Conservation (phyloP, 1,140 invertebrate species). For the Apis laboriosa region DNA sequence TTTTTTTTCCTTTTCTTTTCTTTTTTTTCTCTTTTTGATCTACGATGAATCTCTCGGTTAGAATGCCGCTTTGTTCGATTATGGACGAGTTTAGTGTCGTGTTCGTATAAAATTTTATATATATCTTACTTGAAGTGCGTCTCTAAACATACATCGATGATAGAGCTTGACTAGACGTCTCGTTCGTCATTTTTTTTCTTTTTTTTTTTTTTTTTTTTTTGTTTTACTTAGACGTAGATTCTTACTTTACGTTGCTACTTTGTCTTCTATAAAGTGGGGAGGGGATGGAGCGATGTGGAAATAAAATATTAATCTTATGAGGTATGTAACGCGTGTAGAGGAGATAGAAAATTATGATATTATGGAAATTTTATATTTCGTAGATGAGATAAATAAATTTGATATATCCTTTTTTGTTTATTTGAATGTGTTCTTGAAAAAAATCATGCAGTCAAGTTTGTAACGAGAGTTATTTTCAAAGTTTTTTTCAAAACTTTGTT, state of each 20-base stretch:
- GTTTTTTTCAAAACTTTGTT: background rate
- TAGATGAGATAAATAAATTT: background rate
- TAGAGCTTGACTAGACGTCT: conserved; percentile 51
- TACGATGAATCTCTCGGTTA: background rate
- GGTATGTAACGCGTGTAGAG: background rate
- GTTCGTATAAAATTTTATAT: background rate
- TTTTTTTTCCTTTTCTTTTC: background rate
- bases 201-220: too few relatives aligned
- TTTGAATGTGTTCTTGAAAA: background rate
- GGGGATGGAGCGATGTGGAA: background rate
- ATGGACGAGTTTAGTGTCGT: conserved; percentile 6
- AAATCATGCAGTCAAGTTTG: background rate
- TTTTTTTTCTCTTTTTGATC: too few relatives aligned
- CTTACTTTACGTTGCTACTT: background rate
- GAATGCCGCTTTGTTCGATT: background rate
- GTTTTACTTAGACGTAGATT: background rate
- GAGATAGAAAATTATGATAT: background rate
- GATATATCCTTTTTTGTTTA: background rate
- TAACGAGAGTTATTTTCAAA: too few relatives aligned
- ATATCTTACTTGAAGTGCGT: background rate
- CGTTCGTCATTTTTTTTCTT: background rate
- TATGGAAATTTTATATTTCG: background rate
- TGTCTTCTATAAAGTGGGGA: background rate
- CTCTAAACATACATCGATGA: conserved; percentile 27
- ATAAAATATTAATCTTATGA: background rate